A percentile compares a stretch with the other conserved stretches of the same genome.
Conservation (phyloP, 1,140 invertebrate genomes). For the Chironomus tepperi region DNA sequence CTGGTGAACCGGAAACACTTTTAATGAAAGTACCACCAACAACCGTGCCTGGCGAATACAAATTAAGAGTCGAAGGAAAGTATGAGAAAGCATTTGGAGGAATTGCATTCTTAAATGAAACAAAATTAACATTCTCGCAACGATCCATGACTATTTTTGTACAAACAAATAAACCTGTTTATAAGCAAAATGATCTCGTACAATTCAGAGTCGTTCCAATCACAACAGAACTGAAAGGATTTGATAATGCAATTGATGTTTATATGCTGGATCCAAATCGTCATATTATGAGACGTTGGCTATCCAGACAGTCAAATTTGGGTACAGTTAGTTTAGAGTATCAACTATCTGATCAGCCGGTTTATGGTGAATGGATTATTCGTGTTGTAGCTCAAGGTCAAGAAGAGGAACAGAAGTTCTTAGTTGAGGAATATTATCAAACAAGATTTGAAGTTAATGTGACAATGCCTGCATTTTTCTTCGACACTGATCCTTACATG, state of each 20-base stretch:
- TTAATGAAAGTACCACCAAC: slow-evolving; percentile 78
- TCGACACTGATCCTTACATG: slow-evolving; percentile 73
- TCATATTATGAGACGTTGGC: slow-evolving; percentile 80
- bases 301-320: slow-evolving; percentile 75
- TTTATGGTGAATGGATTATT: slow-evolving; percentile 87
- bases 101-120: slow-evolving; percentile 76
- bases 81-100: slow-evolving; percentile 77
- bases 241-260: slow-evolving; percentile 79
- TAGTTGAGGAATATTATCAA: slow-evolving; percentile 92
- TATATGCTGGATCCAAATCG: slow-evolving; percentile 81
- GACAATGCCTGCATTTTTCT: slow-evolving; percentile 88
- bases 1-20: slow-evolving; percentile 71
- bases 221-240: slow-evolving; percentile 78
- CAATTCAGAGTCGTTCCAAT: slow-evolving; percentile 82
- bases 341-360: slow-evolving; percentile 81
- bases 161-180: slow-evolving; percentile 90
- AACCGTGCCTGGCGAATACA: slow-evolving; percentile 71
- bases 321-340: slow-evolving; percentile 87
- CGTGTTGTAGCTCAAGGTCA: slow-evolving; percentile 80
- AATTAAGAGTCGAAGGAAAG: slow-evolving; percentile 77
- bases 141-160: slow-evolving; percentile 93
- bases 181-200: slow-evolving; percentile 86
- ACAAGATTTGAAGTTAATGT: slow-evolving; percentile 90
- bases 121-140: slow-evolving; percentile 67
- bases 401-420: slow-evolving; percentile 73